Base-by-base conservation (phyloP, 2,888 invertebrate genomes). In the Nemotelus nigrinus region DNA sequence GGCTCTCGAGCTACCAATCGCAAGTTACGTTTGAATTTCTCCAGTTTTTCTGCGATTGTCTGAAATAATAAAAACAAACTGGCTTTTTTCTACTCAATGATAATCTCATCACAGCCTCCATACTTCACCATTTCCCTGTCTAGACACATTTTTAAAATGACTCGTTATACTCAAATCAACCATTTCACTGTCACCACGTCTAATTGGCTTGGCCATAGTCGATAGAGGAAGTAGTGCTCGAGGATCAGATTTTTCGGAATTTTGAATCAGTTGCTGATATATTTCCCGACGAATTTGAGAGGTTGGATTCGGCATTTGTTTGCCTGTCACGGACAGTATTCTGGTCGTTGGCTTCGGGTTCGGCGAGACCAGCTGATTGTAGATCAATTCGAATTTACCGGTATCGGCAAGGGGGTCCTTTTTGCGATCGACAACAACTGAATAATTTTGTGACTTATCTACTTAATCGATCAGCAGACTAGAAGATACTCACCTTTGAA, bases 321-420 rank as follows among this genome's bases (percentile, higher is more conserved):
- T 53, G 5, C 55, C 71, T 25, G 10, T 25, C 43, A 55, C 44
- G 1, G 45, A 55, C 7, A 71, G 57, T 57, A 57, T 71, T 7
- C 25, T 7, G 5, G 3, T 5, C 57, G 43, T n/a, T 6, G 4
- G 2, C n/a, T 8, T 8, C 2, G n/a, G 8, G 7, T 8, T 57
- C 57, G 71, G 55, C n/a, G 71, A 6, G 5, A 55, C 3, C 2
- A 44, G 25, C 57, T 71, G 71, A 1, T 70, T 60, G 75, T 89
- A 90, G 75, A 89, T 88, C 75, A 89, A 88, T 85, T 92, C 90
- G 80, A 92, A 92, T 43, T 88, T 88, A 5, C 92, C 92, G 0
- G 92, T 92, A 4, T 87, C 78, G 0, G 89, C 87, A 41, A 82
- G 84, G 0, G 87, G 81, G 83, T 84, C 84, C 10, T 82, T 82